phyloP scores from a whole-genome alignment of 2,888 invertebrate species.

The Penaeus monodon region DNA sequence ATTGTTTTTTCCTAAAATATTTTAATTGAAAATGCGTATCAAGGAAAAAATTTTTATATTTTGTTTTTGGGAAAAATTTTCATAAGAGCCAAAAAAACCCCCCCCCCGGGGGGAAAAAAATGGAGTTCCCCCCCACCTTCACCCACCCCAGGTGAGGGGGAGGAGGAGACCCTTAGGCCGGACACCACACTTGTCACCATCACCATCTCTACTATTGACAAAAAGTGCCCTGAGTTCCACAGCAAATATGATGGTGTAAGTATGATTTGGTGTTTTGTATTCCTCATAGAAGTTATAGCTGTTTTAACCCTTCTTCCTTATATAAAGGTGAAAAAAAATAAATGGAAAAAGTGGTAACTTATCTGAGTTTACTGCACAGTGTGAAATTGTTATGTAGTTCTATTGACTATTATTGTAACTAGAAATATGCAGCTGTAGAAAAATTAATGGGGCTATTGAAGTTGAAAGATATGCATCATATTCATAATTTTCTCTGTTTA shows the following conservation, averaged over 20 bases:
- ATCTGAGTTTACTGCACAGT: too few relatives aligned
- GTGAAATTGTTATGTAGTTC: too few relatives aligned
- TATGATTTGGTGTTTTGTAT: background rate
- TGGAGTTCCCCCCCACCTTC: conserved; percentile 62
- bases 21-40: too few relatives aligned
- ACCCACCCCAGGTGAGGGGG: conserved; percentile 39
- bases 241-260: conserved; percentile 60
- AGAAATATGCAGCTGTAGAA: too few relatives aligned
- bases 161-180: conserved; percentile 7
- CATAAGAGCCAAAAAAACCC: conserved; percentile 6
- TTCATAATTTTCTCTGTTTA: too few relatives aligned
- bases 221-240: conserved; percentile 56
- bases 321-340: too few relatives aligned
- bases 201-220: conserved; percentile 55
- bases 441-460: too few relatives aligned
- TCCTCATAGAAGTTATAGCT: background rate
- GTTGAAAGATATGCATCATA: too few relatives aligned
- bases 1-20: too few relatives aligned
- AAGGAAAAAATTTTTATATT: too few relatives aligned
- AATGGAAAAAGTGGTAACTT: too few relatives aligned
- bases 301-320: background rate
- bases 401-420: too few relatives aligned
- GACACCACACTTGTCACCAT: conserved; percentile 59
- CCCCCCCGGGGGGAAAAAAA: background rate
- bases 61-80: background rate